Percentiles rank a stretch among this genome's conserved stretches.
phyloP scores from a whole-genome alignment of 2,113 vertebrate genomes.

The Siniperca knerii region DNA sequence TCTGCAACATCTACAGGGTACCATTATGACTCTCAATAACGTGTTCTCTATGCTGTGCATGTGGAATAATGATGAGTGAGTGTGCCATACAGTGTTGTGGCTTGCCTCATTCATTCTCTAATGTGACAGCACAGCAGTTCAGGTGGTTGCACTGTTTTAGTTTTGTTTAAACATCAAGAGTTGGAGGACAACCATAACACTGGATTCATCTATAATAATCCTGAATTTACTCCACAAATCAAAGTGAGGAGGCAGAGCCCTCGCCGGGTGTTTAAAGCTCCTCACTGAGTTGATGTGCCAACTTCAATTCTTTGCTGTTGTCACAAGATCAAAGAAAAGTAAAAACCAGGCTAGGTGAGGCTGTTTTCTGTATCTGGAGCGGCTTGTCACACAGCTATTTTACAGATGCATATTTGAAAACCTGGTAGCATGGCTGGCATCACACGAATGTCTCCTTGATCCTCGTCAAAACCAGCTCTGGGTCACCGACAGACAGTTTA shows the following conservation, averaged over 20 bases:
- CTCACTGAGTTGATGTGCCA: constrained; percentile 56
- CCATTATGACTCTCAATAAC: background rate
- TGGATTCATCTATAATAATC: constrained; percentile 65
- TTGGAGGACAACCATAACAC: constrained; percentile 63
- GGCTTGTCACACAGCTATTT: constrained; percentile 62
- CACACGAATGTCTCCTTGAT: constrained; percentile 34
- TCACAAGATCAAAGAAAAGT: constrained; percentile 70
- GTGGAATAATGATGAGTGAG: constrained; percentile 14
- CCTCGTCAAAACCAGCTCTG: constrained; percentile 44
- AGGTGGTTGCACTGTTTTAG: constrained; percentile 31
- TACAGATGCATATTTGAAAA: constrained; percentile 60
- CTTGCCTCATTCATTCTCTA: constrained; percentile 30
- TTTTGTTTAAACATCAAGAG: constrained; percentile 57
- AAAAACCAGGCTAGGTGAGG: constrained; percentile 33
- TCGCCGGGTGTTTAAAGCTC: constrained; percentile 47
- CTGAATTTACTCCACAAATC: constrained; percentile 65
- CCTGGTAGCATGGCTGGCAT: constrained; percentile 45
- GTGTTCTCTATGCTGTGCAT: constrained; percentile 3
- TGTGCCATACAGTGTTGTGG: background rate
- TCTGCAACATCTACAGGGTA: background rate
- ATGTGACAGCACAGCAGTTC: constrained; percentile 32
- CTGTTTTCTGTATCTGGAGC: constrained; percentile 50
- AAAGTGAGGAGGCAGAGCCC: constrained; percentile 54
- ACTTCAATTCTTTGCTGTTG: constrained; percentile 64
- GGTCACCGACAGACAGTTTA: constrained; percentile 31